A percentile compares a stretch with the other conserved stretches of the same genome.
These are phyloP conservation scores for Orientallactaga sibirica DNA, from an alignment of 2,797 vertebrate genomes.

Conservation along the genomic window DNA sequence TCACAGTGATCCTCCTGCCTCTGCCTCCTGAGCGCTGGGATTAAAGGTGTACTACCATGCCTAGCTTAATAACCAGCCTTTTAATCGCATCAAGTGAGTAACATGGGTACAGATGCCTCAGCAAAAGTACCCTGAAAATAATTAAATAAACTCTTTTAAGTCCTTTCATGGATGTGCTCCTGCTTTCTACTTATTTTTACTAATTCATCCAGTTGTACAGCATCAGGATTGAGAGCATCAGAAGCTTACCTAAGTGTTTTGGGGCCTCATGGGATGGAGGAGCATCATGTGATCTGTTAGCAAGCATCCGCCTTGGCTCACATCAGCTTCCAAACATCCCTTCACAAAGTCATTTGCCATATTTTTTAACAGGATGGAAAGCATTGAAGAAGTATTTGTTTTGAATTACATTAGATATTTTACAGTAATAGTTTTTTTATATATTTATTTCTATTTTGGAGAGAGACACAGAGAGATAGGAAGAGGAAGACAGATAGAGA, in stretches of 20 bases:
- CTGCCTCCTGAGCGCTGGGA: too few species aligned
- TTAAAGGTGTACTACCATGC: too few species aligned
- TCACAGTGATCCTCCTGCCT: too few species aligned
- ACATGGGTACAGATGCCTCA: neutral
- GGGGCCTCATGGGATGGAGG: neutral
- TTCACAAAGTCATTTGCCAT: neutral
- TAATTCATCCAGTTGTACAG: neutral
- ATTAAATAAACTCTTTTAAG: neutral
- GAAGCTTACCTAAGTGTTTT: neutral
- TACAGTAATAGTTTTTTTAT: neutral
- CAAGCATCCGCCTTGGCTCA: neutral
- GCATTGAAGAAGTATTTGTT: neutral
- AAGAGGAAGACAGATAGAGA: too few species aligned
- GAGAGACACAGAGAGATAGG: too few species aligned
- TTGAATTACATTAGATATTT: conserved; percentile 1
- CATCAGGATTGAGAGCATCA: neutral
- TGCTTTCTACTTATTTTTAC: neutral
- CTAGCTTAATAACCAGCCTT: neutral
- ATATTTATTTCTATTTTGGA: too few species aligned
- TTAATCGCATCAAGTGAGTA: neutral
- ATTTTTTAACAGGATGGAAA: neutral
- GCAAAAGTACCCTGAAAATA: neutral
- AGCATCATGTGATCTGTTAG: too few species aligned
- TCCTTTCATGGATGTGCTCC: neutral
- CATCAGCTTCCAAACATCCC: neutral